Percentiles rank a stretch among this genome's conserved stretches.
These are phyloP conservation scores for Sternarchorhynchus goeldii DNA, from an alignment of 2,797 vertebrate genomes.

Conservation along the genomic window DNA sequence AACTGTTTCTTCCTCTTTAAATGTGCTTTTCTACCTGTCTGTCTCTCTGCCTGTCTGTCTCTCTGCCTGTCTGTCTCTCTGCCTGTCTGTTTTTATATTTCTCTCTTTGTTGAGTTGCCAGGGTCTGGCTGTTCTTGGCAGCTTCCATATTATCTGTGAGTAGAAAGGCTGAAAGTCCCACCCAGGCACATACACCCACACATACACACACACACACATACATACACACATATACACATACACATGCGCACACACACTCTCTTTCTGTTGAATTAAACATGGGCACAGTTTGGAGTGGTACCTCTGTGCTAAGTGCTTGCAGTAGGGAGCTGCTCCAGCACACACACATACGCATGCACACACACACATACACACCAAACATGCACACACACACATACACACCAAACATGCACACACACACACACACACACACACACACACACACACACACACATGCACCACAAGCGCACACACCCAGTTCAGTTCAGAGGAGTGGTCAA, in stretches of 20 bases:
- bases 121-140: conserved; percentile 62
- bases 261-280: conserved; percentile 48
- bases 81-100: conserved; percentile 49
- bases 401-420: background rate
- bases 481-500: conserved; percentile 55
- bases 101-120: conserved; percentile 66
- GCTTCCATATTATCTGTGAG: conserved; percentile 62
- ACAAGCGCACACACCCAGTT: background rate
- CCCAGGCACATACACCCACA: conserved; percentile 64
- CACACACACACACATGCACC: background rate
- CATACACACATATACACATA: conserved; percentile 54
- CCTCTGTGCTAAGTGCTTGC: conserved; percentile 32
- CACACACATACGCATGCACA: conserved; percentile 1
- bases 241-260: background rate
- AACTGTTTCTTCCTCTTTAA: conserved; percentile 49
- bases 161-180: conserved; percentile 58
- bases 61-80: too few relatives aligned
- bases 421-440: too few relatives aligned
- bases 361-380: background rate
- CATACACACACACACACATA: conserved; percentile 52
- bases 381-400: background rate
- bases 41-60: conserved; percentile 55
- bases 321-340: background rate
- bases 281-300: conserved; percentile 10
- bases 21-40: conserved; percentile 59